A percentile compares a stretch with the other conserved stretches of the same genome.
Conservation (phyloP, 2,113 vertebrate genomes). For the Danionella cerebrum region DNA sequence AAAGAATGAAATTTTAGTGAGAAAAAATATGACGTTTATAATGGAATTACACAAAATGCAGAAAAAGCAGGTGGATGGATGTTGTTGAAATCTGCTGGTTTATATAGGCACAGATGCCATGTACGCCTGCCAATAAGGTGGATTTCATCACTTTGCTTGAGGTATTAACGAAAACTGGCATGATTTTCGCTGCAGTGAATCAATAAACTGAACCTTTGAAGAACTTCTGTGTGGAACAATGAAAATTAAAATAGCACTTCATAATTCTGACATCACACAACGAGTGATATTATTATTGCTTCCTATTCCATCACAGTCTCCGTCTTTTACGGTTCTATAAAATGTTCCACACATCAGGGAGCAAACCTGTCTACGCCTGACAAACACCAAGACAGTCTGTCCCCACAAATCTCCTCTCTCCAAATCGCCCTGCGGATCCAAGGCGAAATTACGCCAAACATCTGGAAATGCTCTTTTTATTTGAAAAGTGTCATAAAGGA, state of each 20-base stretch:
- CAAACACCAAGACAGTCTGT: slow-evolving; percentile 38
- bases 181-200: not conserved
- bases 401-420: slow-evolving; percentile 36
- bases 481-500: slow-evolving; percentile 44
- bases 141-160: not conserved
- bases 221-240: not conserved
- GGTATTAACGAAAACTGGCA: not conserved
- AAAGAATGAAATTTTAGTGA: too few relatives aligned
- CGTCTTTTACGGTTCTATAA: slow-evolving; percentile 18
- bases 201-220: not conserved
- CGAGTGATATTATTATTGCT: slow-evolving; percentile 6
- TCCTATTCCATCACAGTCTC: not conserved
- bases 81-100: not conserved
- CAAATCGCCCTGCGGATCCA: slow-evolving; percentile 12
- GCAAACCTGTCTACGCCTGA: slow-evolving; percentile 41
- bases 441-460: slow-evolving; percentile 45
- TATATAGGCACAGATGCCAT: not conserved
- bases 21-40: too few relatives aligned
- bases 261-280: slow-evolving; percentile 13
- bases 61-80: not conserved
- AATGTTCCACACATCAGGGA: slow-evolving; percentile 15
- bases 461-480: slow-evolving; percentile 50
- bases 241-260: slow-evolving; percentile 19
- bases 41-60: too few relatives aligned
- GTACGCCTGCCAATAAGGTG: not conserved